Conservation (phyloP, 1,140 invertebrate genomes). For the Drosophila baimaii region DNA sequence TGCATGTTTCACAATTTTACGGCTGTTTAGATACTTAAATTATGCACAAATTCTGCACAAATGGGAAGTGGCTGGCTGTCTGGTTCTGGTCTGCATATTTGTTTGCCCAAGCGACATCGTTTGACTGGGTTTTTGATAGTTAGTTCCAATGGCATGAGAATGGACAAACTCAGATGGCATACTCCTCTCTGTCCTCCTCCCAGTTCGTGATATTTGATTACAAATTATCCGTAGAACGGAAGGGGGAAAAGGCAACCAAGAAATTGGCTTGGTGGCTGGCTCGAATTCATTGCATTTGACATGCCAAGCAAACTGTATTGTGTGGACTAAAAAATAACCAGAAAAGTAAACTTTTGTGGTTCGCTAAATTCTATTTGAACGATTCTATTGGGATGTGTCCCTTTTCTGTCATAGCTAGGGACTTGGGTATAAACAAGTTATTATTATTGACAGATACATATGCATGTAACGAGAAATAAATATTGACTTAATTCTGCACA, state of each 20-base stretch:
- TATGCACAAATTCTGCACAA: slow-evolving; percentile 43
- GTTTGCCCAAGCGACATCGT: slow-evolving; percentile 43
- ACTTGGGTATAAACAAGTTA: background rate
- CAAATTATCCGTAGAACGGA: slow-evolving; percentile 68
- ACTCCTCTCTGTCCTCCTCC: slow-evolving; percentile 5
- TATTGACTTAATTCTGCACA: background rate
- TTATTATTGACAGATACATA: background rate
- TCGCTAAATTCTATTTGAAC: slow-evolving; percentile 57
- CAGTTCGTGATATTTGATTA: slow-evolving; percentile 79
- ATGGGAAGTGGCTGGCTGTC: slow-evolving; percentile 22
- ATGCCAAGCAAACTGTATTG: slow-evolving; percentile 67
- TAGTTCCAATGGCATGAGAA: slow-evolving; percentile 27
- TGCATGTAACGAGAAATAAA: background rate
- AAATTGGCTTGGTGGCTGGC: slow-evolving; percentile 28
- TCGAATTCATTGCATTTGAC: slow-evolving; percentile 72
- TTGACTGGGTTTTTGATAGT: slow-evolving; percentile 22
- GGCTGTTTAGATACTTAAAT: slow-evolving; percentile 78
- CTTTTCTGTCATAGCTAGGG: slow-evolving; percentile 1
- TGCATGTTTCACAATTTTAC: slow-evolving; percentile 76
- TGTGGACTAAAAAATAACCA: slow-evolving; percentile 63
- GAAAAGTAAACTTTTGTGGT: slow-evolving; percentile 56
- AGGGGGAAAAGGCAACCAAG: slow-evolving; percentile 35
- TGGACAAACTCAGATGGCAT: slow-evolving; percentile 20
- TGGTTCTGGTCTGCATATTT: slow-evolving; percentile 41
- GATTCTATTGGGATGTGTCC: slow-evolving; percentile 18